These are phyloP conservation scores for Colossoma macropomum DNA, from an alignment of 2,113 vertebrate species.

Conservation along the genomic window DNA sequence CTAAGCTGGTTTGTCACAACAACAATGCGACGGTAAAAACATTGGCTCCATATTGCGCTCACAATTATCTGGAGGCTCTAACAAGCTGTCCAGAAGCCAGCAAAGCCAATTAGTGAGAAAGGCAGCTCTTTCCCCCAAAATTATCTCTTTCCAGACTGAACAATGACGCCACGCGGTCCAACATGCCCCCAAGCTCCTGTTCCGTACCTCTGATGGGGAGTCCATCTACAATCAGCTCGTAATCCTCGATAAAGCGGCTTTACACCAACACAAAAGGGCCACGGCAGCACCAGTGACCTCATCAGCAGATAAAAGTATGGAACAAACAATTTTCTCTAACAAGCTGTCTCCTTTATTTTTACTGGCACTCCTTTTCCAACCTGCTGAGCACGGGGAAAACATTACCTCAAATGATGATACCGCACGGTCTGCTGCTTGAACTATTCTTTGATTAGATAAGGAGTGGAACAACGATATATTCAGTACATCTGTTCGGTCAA, in stretches of 20 bases:
- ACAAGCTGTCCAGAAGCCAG: constrained; percentile 45
- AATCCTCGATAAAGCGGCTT: constrained; percentile 46
- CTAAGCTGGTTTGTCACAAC: constrained; percentile 30
- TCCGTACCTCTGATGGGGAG: neutral
- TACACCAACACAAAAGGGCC: constrained; percentile 22
- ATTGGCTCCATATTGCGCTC: constrained; percentile 9
- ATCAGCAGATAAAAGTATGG: constrained; percentile 28
- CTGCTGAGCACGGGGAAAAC: constrained; percentile 25
- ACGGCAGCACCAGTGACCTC: constrained; percentile 21
- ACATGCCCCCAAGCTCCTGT: constrained; percentile 2
- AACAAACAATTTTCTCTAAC: constrained; percentile 43
- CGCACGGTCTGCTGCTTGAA: neutral
- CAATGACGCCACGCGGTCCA: constrained; percentile 28
- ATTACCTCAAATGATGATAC: neutral
- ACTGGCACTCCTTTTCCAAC: constrained; percentile 24
- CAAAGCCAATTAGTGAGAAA: constrained; percentile 50
- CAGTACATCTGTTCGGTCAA: neutral
- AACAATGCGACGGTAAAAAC: constrained; percentile 22
- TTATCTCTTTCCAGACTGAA: constrained; percentile 39
- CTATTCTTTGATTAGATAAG: neutral
- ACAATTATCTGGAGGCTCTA: constrained; percentile 42
- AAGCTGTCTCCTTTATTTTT: constrained; percentile 34
- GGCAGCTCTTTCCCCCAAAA: neutral
- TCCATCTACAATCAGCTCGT: neutral
- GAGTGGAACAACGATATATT: neutral